phyloP scores from a whole-genome alignment of 2,888 invertebrate genomes.

The Calameuta filiformis region DNA sequence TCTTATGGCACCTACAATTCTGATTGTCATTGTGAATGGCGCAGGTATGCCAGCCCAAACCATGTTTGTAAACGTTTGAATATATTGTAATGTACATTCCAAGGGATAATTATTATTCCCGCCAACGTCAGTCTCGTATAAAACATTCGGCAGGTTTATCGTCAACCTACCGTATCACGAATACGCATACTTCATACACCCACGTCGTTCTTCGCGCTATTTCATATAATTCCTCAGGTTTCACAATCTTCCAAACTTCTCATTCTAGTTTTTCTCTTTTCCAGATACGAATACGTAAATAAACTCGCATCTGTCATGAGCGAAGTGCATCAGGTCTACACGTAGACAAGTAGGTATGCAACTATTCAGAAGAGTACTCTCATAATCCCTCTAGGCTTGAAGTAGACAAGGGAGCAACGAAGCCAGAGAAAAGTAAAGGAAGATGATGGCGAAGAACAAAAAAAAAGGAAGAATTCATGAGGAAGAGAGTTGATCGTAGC shows the following conservation, averaged over 20 bases:
- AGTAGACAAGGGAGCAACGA: background rate
- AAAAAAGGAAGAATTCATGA: background rate
- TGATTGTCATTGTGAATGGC: constrained; percentile 9
- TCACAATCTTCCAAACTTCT: background rate
- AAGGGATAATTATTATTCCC: constrained; percentile 3
- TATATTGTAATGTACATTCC: constrained; percentile 21
- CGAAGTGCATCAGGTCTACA: background rate
- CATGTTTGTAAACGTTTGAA: constrained; percentile 25
- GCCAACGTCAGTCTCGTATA: background rate
- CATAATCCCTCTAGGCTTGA: background rate
- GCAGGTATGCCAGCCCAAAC: constrained; percentile 28
- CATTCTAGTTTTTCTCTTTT: background rate
- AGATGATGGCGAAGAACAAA: background rate
- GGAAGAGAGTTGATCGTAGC: constrained; percentile 1
- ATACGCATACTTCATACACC: background rate
- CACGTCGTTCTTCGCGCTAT: background rate
- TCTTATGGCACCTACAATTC: constrained; percentile 1
- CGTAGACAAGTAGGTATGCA: background rate
- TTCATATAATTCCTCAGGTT: background rate
- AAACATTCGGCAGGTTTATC: constrained; percentile 1
- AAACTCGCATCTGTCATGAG: constrained; percentile 5
- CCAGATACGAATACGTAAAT: constrained; percentile 14
- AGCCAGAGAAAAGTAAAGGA: background rate
- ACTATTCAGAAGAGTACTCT: background rate
- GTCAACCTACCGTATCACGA: constrained; percentile 1